These are phyloP conservation scores for Drosophila obscura DNA, from an alignment of 1,140 invertebrate species.

Conservation along the genomic window DNA sequence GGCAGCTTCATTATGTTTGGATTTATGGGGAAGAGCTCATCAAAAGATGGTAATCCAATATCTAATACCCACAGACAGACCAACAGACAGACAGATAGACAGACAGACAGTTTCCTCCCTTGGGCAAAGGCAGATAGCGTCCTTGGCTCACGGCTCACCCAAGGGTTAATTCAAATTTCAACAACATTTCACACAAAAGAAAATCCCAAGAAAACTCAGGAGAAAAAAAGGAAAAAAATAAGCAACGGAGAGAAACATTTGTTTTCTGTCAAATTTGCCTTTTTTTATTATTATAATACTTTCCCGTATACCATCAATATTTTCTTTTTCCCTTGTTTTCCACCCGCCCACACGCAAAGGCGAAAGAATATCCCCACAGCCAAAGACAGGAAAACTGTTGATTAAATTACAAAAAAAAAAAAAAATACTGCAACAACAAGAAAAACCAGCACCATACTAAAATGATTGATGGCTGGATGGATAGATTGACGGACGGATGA, in stretches of 20 bases:
- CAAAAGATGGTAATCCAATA: constrained; percentile 19
- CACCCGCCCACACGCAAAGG: constrained; percentile 40
- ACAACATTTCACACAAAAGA: constrained; percentile 62
- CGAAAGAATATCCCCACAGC: constrained; percentile 19
- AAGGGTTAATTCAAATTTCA: constrained; percentile 60
- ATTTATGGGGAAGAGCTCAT: neutral
- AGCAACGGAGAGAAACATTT: constrained; percentile 63
- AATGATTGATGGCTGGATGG: constrained; percentile 71
- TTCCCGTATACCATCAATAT: constrained; percentile 49
- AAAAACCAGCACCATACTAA: constrained; percentile 7
- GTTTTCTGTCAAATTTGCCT: constrained; percentile 81
- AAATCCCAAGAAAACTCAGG: constrained; percentile 29
- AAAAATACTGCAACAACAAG: neutral
- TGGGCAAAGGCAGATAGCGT: neutral
- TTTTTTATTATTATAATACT: constrained; percentile 46
- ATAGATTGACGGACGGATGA: constrained; percentile 10
- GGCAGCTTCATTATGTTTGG: constrained; percentile 15
- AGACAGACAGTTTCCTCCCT: constrained; percentile 31
- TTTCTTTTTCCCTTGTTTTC: constrained; percentile 35
- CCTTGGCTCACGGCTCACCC: constrained; percentile 35
- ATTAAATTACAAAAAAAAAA: constrained; percentile 65
- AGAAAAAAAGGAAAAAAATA: constrained; percentile 26
- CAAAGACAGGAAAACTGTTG: constrained; percentile 64
- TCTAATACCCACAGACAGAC: constrained; percentile 19
- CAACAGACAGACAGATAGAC: too few relatives aligned